Evolutionary conservation across 2,888 invertebrate genomes (phyloP), one percentile per base, ranked within the genome.

Genomic region (Lacanobia wlatinum): DNA sequence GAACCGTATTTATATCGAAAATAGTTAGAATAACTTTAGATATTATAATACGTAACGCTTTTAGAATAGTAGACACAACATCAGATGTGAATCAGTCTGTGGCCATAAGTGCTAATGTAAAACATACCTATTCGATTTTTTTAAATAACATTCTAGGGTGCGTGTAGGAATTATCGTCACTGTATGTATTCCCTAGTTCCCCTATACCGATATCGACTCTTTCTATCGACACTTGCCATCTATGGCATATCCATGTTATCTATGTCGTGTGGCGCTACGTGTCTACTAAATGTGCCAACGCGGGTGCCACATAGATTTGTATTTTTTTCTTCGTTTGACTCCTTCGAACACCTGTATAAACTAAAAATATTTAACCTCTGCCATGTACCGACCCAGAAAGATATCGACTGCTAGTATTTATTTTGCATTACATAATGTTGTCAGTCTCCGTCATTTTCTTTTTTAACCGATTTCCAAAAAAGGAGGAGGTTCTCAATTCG

Each of bases 301-400:
- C 75, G 72, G 68, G 72, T 81, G 83, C 85, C 85, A 86, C 85
- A 85, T 86, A 78, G 59, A 72, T 82, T 78, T 71, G 66, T 73
- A 58, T 63, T 48, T 55, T n/a, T 23, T 77, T 66, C 8, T 67
- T 65, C 48, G 16, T 63, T 43, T 40, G 38, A 28, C 46, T 46
- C 18, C 53, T 48, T 62, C 38, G 10, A 72, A 70, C 84, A 84
- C 79, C 84, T 82, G 84, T 76, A 72, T 72, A 82, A 67, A 78
- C 73, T 66, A 34, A 60, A 76, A 61, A 59, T 70, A 79, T 62
- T 60, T 64, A 52, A 56, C 53, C 62, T 72, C 52, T 67, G 34
- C 12, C 34, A 18, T 55, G 10, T 16, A 34, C 28, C 7, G 8
- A 21, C 40, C 23, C 38, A 46, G 16, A 18, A 14, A 18, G 18